Evolutionary conservation across 2,888 invertebrate genomes (phyloP).

Genomic region (Chymomyza caudatula): DNA sequence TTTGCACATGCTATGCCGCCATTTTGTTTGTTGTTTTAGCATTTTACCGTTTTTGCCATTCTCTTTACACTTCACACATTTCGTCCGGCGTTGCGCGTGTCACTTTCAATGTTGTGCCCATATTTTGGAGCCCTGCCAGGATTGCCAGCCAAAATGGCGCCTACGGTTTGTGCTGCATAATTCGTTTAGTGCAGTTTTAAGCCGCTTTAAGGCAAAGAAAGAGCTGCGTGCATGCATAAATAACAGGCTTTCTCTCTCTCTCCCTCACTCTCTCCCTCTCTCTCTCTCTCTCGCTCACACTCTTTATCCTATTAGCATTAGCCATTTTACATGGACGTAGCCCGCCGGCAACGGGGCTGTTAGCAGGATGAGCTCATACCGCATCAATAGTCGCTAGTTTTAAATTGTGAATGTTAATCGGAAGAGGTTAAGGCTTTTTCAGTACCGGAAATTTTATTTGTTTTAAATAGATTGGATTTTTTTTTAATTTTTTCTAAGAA

Average conservation of each 20-base stretch:
- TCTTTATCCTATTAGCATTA: neutral
- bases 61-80: neutral
- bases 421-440: no score
- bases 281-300: neutral
- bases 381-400: no score
- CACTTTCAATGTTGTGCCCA: neutral
- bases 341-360: no score
- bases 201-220: slow-evolving; percentile 48
- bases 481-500: no score
- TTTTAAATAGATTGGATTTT: no score
- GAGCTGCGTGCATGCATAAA: slow-evolving; percentile 35
- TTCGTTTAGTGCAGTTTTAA: slow-evolving; percentile 30
- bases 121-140: neutral
- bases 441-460: no score
- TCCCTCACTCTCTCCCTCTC: neutral
- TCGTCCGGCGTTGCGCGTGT: neutral
- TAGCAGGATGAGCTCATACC: no score
- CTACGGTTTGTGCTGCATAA: neutral
- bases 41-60: neutral
- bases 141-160: neutral
- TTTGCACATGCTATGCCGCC: neutral
- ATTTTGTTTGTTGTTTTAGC: no score
- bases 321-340: no score
- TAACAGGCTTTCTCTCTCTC: neutral
- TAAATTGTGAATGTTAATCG: no score